A percentile compares a stretch with the other conserved stretches of the same genome.
Evolutionary conservation across 2,113 vertebrate genomes (phyloP).

Genomic region (Coreoperca whiteheadi): DNA sequence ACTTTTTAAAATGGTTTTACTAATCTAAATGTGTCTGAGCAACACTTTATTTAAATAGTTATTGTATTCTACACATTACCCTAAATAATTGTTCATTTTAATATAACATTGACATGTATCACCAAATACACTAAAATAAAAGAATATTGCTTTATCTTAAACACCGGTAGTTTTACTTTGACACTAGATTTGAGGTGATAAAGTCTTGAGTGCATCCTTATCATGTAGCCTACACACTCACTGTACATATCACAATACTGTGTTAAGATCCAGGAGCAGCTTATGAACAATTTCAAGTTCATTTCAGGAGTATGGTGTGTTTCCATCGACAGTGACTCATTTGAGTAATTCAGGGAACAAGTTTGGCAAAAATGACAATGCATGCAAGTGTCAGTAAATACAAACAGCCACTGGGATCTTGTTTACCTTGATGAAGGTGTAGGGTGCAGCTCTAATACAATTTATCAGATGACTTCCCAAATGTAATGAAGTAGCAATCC

Average conservation of each 20-base stretch:
- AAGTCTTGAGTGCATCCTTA: background rate
- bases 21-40: background rate
- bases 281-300: background rate
- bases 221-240: background rate
- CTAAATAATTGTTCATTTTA: background rate
- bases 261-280: background rate
- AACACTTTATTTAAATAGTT: background rate
- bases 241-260: background rate
- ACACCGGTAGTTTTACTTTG: background rate
- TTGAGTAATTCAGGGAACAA: background rate
- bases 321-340: background rate
- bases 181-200: background rate
- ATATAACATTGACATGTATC: slow-evolving; percentile 7
- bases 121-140: slow-evolving; percentile 40
- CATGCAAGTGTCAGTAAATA: too few species aligned
- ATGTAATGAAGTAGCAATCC: background rate
- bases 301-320: background rate
- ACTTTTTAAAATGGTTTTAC: background rate
- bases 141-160: slow-evolving; percentile 4
- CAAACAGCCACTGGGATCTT: background rate
- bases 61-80: background rate
- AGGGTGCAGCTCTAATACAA: background rate
- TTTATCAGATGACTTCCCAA: background rate
- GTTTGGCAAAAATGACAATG: background rate
- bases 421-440: background rate